Conservation (phyloP, 1,140 invertebrate species). For the Ectropis grisescens region DNA sequence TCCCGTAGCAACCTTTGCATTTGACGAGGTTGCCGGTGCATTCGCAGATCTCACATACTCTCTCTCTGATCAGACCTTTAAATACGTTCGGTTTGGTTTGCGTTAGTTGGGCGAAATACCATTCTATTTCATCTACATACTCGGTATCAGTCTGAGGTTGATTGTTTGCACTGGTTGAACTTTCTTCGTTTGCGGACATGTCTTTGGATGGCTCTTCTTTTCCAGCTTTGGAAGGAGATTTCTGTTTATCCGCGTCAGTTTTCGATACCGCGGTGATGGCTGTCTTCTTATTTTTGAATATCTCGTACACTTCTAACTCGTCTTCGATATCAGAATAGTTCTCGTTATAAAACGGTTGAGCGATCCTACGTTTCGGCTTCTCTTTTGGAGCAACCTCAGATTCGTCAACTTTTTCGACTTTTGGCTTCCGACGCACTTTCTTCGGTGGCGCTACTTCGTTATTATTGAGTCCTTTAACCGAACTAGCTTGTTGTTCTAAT, state of each 20-base stretch:
- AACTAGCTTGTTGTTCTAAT: slow-evolving; percentile 26
- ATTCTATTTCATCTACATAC: slow-evolving; percentile 34
- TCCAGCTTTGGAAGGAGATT: too few relatives aligned
- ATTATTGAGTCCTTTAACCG: slow-evolving; percentile 44
- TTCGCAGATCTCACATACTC: slow-evolving; percentile 79
- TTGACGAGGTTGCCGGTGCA: slow-evolving; percentile 72
- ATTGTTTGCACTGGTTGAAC: too few relatives aligned
- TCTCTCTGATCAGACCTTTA: slow-evolving; percentile 72
- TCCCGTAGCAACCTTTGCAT: slow-evolving; percentile 74
- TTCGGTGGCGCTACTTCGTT: slow-evolving; percentile 20
- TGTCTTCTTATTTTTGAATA: slow-evolving; percentile 17
- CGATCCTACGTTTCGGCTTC: slow-evolving; percentile 43
- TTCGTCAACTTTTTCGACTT: slow-evolving; percentile 26
- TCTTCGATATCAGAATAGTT: slow-evolving; percentile 45
- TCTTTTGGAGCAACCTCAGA: slow-evolving; percentile 24
- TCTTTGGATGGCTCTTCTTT: too few relatives aligned
- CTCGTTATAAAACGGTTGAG: slow-evolving; percentile 45
- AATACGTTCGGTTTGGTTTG: slow-evolving; percentile 71
- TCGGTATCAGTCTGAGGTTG: too few relatives aligned
- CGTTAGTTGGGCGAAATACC: slow-evolving; percentile 42
- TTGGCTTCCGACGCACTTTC: slow-evolving; percentile 30
- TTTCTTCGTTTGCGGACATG: too few relatives aligned
- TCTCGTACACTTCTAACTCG: slow-evolving; percentile 36
- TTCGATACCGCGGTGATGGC: background rate
- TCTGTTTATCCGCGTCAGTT: too few relatives aligned